Conservation (phyloP, 2,113 vertebrate genomes). For the Varanus salvator region DNA sequence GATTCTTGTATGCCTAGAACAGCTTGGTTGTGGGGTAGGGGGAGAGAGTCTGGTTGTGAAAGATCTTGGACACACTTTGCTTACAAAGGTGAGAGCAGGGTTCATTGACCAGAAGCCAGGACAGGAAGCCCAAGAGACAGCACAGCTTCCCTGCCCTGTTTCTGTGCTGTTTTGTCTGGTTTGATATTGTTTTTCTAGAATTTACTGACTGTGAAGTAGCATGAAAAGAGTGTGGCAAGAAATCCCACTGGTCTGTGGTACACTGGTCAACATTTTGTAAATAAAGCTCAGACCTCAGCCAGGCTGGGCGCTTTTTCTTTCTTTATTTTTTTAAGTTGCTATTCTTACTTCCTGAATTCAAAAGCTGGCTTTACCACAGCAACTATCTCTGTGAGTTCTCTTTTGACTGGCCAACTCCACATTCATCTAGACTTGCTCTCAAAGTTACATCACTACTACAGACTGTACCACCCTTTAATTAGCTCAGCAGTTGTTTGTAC, state of each 20-base stretch:
- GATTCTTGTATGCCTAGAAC: not conserved
- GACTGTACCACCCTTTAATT: not conserved
- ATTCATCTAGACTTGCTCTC: not conserved
- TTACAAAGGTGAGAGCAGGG: slow-evolving; percentile 17
- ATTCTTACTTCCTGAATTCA: not conserved
- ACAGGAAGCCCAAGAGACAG: slow-evolving; percentile 25
- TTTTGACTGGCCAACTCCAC: not conserved
- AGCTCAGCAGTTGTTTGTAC: not conserved
- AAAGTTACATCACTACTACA: not conserved
- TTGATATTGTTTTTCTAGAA: slow-evolving; percentile 24
- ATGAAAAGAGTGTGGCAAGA: slow-evolving; percentile 15
- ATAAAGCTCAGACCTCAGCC: slow-evolving; percentile 6
- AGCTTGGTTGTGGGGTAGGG: not conserved
- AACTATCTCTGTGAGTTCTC: not conserved
- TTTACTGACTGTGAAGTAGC: slow-evolving; percentile 16
- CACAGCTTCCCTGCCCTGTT: not conserved
- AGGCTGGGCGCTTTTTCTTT: slow-evolving; percentile 3
- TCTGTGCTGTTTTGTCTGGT: slow-evolving; percentile 20
- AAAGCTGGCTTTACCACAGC: not conserved
- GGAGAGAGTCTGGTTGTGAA: not conserved
- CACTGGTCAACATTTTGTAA: slow-evolving; percentile 5
- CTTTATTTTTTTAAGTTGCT: not conserved
- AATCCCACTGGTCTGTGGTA: slow-evolving; percentile 18
- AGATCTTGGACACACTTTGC: not conserved
- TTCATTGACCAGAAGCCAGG: slow-evolving; percentile 9